Evolutionary conservation across 2,113 vertebrate genomes (phyloP).

Genomic region (Picathartes gymnocephalus): DNA sequence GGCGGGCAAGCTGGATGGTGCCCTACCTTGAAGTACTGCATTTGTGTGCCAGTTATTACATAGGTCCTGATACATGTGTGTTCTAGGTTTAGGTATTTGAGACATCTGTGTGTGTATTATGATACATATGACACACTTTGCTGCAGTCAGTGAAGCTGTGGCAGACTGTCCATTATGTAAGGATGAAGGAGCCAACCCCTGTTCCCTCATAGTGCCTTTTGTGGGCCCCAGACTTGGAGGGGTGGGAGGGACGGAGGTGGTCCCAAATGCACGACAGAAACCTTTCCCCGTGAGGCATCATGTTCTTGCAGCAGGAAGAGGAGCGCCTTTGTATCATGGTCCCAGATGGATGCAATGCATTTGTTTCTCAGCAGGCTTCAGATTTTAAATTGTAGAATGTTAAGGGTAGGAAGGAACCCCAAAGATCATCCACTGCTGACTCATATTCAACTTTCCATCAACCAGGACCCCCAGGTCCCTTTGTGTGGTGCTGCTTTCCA

Average conservation of each 20-base stretch:
- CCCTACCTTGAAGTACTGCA: background rate
- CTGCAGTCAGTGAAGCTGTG: background rate
- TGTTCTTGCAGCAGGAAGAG: background rate
- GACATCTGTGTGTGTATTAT: background rate
- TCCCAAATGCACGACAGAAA: background rate
- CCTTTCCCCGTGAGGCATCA: rapidly evolving
- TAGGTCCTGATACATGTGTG: background rate
- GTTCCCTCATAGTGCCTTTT: rapidly evolving
- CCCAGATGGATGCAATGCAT: background rate
- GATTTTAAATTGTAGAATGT: background rate
- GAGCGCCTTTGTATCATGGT: background rate
- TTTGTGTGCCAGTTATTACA: background rate
- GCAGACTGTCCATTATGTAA: background rate
- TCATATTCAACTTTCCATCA: rapidly evolving
- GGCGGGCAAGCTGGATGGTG: background rate
- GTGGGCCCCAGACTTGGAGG: rapidly evolving
- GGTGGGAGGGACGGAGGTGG: background rate
- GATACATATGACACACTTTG: too few species aligned
- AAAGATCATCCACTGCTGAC: background rate
- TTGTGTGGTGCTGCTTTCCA: background rate
- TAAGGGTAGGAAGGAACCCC: background rate
- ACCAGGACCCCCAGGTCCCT: background rate
- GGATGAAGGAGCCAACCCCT: background rate
- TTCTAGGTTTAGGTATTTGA: background rate
- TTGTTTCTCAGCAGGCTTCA: background rate